Evolutionary conservation across 2,888 invertebrate genomes (phyloP), one percentile per base, ranked within the genome.

Genomic region (Oscheius sp.): DNA sequence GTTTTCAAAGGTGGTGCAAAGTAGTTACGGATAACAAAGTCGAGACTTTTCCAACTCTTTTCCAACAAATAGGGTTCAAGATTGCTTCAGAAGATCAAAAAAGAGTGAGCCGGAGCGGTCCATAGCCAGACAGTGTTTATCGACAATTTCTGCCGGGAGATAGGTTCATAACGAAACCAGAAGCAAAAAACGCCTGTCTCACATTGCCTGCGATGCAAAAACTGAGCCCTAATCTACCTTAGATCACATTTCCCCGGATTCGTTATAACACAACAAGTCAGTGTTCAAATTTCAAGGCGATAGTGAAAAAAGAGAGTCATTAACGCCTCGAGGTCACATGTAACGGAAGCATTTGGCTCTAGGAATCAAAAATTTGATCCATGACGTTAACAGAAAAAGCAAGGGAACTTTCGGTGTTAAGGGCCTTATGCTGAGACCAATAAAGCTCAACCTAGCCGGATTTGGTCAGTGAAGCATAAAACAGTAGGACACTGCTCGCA

Each of bases 261-360:
- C 63, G 63, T 48, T 47, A 63, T n/a, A 63, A 48, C 29, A 47
- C 21, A 48, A 48, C 29, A 48, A 63, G 42, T 48, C 47, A 5
- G 3, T 42, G 3, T 7, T 42, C 42, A 7, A 42, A 7, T 42
- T 42, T 42, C 48, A 5, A 48, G 48, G 11, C 63, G 63, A 2
- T 63, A 63, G 63, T 63, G 63, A 63, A 63, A 63, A 63, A 47
- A 63, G 62, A 62, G 62, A 63, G 48, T 63, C 63, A 63, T 63
- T 63, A 63, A 48, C 63, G 42, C 48, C 47, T 48, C 11, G 33
- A 48, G 48, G 63, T 63, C 63, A 48, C 63, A 63, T 63, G 63
- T 63, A 63, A 32, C 33, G n/a, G 63, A 63, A 47, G 47, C 63
- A 63, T 63, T 63, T 47, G 21, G 63, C 47, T 63, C 63, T 48